phyloP scores from a whole-genome alignment of 1,140 invertebrate genomes.

The Carcinoscorpius rotundicauda region DNA sequence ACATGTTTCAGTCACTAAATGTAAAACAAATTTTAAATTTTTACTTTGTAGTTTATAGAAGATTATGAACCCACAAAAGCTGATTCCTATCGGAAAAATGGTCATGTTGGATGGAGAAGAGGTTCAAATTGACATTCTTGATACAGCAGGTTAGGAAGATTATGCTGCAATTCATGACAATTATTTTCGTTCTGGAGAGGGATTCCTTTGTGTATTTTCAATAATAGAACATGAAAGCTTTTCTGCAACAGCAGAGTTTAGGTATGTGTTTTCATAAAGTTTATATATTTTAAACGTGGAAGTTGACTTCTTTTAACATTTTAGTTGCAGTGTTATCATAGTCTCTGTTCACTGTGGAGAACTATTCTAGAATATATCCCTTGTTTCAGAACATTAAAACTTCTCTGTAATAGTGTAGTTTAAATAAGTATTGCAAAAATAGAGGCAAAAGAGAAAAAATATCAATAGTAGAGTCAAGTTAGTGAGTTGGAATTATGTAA shows the following conservation, averaged over 20 bases:
- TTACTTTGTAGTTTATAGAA: slow-evolving; percentile 72
- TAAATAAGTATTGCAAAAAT: no score
- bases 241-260: slow-evolving; percentile 95
- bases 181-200: slow-evolving; percentile 98
- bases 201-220: slow-evolving; percentile 98
- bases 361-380: no score
- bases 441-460: no score
- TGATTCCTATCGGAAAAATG: slow-evolving; percentile 97
- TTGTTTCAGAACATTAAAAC: no score
- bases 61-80: slow-evolving; percentile 99
- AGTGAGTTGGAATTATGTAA: no score
- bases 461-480: no score
- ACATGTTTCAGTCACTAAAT: no score
- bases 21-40: slow-evolving; percentile 18
- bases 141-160: slow-evolving; percentile 99
- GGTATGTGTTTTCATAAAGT: slow-evolving; percentile 43
- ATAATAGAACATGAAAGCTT: slow-evolving; percentile 99
- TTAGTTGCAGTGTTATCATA: no score
- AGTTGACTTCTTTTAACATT: no score
- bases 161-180: slow-evolving; percentile 98
- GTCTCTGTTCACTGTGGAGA: no score
- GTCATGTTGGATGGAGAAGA: slow-evolving; percentile 59
- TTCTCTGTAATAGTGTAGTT: no score
- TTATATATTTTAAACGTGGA: no score
- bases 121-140: slow-evolving; percentile 98